A percentile compares a stretch with the other conserved stretches of the same genome.
phyloP scores from a whole-genome alignment of 2,888 invertebrate genomes.

The Xanthia icteritia region DNA sequence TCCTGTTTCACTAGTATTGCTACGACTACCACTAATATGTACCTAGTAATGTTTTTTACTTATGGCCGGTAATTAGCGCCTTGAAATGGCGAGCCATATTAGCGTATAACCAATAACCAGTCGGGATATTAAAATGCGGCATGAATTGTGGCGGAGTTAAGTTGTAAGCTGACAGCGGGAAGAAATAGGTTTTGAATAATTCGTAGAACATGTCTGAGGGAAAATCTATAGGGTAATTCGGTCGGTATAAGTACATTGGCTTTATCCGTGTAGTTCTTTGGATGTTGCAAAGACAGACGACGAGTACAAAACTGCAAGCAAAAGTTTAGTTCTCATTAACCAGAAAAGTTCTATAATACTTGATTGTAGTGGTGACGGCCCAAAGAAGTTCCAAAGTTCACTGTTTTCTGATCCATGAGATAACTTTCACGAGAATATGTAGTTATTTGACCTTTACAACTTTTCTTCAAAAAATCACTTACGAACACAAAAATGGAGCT shows the following conservation, averaged over 20 bases:
- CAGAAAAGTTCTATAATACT: too few species aligned
- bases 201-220: not conserved
- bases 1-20: slow-evolving; percentile 41
- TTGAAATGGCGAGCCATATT: slow-evolving; percentile 69
- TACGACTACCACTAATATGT: slow-evolving; percentile 14
- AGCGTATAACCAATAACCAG: slow-evolving; percentile 70
- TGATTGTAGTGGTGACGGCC: too few species aligned
- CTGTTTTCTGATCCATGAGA: not conserved
- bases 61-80: slow-evolving; percentile 66
- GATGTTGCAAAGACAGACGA: too few species aligned
- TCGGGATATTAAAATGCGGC: slow-evolving; percentile 65
- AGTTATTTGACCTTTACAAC: too few species aligned
- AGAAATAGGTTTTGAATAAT: not conserved
- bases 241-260: too few species aligned
- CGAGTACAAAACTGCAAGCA: too few species aligned
- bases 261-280: too few species aligned
- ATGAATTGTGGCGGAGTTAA: slow-evolving; percentile 44
- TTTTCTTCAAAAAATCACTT: not conserved
- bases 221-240: too few species aligned
- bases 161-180: slow-evolving; percentile 38
- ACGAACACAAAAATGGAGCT: not conserved
- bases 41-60: slow-evolving; percentile 58
- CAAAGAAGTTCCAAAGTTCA: not conserved
- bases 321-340: too few species aligned
- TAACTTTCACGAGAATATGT: not conserved